Base-by-base conservation (phyloP, 2,113 vertebrate species). In the Hepsetus odoe region DNA sequence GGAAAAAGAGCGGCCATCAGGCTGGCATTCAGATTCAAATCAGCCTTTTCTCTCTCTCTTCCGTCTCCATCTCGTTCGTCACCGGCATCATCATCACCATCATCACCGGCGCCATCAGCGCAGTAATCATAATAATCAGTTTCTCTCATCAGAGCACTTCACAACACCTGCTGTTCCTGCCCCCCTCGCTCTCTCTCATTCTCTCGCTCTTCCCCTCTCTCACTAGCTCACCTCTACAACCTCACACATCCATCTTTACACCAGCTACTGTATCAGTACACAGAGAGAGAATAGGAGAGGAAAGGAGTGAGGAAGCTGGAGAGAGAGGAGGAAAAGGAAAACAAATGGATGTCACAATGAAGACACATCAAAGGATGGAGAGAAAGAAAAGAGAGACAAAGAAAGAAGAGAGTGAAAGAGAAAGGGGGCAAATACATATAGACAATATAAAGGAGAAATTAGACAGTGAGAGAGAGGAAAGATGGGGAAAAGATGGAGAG, bases 91-190 rank as follows among this genome's bases (percentile, higher is more conserved):
- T 76, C 76, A 76, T 80, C 79, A 77, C 65, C 53, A 84, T 89
- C 85, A 87, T 80, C 86, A 87, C 71, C 79, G 6, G 62, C 84
- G 77, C 74, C 66, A 88, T 86, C 82, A 83, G 82, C 74, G 84
- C 87, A 79, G 71, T 42, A 82, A 81, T 88, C 85, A 84, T 88
- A 86, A 80, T 80, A 83, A 79, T 84, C 85, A 74, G 76, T 77
- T 55, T 69, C 75, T 67, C 69, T 73, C 67, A 82, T 76, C 69
- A 73, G 62, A 80, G 68, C 70, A 76, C 76, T 77, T 56, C n/a
- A 61, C 62, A 77, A 84, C 77, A 76, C 70, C 73, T 78, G 83
- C 85, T 84, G 84, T 76, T 42, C 71, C 75, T 80, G 82, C 82
- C 74, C 55, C 67, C 38, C 53, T 56, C 67, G 22, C 75, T 81